These are phyloP conservation scores for Mustelus asterias DNA, from an alignment of 2,113 vertebrate species.

Conservation along the genomic window DNA sequence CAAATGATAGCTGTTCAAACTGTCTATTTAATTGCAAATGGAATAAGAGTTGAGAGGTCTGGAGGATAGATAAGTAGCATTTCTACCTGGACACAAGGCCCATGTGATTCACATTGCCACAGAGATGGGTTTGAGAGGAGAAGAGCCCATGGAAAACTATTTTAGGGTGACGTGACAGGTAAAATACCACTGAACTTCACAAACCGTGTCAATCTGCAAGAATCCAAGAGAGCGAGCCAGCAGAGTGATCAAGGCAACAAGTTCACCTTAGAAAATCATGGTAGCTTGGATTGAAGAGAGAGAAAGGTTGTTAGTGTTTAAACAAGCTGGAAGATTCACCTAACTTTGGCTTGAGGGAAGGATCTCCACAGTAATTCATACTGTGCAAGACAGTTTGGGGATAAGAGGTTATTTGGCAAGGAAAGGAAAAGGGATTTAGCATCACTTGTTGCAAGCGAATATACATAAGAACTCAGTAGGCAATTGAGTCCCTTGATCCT, in stretches of 20 bases:
- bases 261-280: neutral
- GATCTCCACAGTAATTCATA: neutral
- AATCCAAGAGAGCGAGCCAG: neutral
- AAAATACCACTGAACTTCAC: neutral
- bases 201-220: neutral
- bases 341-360: neutral
- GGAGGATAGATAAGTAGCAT: neutral
- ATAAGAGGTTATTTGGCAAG: neutral
- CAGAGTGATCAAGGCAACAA: neutral
- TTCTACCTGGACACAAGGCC: neutral
- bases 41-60: neutral
- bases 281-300: neutral
- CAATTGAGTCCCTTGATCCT: too few species aligned
- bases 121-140: neutral
- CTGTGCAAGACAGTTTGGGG: neutral
- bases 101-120: neutral
- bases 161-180: neutral
- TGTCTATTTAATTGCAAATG: too few species aligned
- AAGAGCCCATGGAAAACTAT: neutral
- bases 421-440: neutral
- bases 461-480: too few species aligned
- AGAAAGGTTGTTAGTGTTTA: neutral
- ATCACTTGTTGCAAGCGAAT: neutral
- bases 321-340: neutral
- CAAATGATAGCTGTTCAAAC: too few species aligned